Percentiles rank a stretch among this genome's conserved stretches.
Conservation (phyloP, 2,888 invertebrate genomes). For the Liodrosophila aerea region DNA sequence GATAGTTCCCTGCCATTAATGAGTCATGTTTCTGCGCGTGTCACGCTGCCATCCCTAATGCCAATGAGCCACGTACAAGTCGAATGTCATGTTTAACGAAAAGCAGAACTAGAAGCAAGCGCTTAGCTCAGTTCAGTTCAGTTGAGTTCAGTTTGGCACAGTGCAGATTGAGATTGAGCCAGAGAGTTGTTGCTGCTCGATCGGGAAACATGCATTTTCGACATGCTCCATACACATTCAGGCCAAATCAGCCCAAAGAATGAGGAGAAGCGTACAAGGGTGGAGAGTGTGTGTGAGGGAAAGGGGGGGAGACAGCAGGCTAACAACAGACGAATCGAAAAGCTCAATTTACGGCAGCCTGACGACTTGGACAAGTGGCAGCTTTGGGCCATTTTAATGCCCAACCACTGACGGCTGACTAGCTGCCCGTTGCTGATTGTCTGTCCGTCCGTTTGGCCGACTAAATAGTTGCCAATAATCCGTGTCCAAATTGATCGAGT, state of each 20-base stretch:
- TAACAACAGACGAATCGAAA: slow-evolving; percentile 41
- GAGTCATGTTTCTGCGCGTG: too few relatives aligned
- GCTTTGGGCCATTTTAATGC: slow-evolving; percentile 60
- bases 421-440: slow-evolving; percentile 11
- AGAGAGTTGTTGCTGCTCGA: slow-evolving; percentile 33
- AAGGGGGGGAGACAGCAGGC: too few relatives aligned
- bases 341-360: slow-evolving; percentile 66
- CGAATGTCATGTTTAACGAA: slow-evolving; percentile 60
- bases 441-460: slow-evolving; percentile 20
- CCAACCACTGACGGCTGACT: slow-evolving; percentile 31
- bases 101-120: slow-evolving; percentile 61
- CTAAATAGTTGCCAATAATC: slow-evolving; percentile 77
- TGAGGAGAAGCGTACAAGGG: slow-evolving; percentile 3
- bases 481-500: slow-evolving; percentile 76
- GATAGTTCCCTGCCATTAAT: too few relatives aligned
- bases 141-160: too few relatives aligned
- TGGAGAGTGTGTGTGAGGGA: background rate
- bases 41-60: slow-evolving; percentile 35
- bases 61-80: slow-evolving; percentile 57
- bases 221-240: slow-evolving; percentile 70
- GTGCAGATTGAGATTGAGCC: slow-evolving; percentile 35
- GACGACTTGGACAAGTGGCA: slow-evolving; percentile 63
- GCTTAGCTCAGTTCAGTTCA: too few relatives aligned
- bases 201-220: slow-evolving; percentile 68
- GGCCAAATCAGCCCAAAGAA: slow-evolving; percentile 59